Evolutionary conservation across 2,113 vertebrate genomes (phyloP).

Genomic region (Pica pica): DNA sequence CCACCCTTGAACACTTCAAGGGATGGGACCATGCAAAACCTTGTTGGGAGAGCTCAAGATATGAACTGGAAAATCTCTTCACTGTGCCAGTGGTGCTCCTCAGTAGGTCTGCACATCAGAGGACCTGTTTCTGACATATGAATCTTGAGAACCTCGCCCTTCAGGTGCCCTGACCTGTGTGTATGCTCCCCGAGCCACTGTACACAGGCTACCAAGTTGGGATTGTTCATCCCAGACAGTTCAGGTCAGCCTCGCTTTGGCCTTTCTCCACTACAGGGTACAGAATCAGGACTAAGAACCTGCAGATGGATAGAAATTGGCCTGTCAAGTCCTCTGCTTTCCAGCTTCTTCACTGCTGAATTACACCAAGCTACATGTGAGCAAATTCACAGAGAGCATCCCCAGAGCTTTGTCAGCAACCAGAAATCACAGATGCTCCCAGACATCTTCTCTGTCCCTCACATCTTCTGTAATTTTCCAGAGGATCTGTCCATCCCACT

Average conservation of each 20-base stretch:
- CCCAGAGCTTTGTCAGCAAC: neutral
- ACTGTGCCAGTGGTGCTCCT: neutral
- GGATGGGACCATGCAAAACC: neutral
- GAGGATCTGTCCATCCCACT: neutral
- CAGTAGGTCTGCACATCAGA: neutral
- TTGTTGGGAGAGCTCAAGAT: neutral
- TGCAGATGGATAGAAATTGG: neutral
- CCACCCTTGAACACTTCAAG: neutral
- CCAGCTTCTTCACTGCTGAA: neutral
- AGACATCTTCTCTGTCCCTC: neutral
- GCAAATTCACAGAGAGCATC: neutral
- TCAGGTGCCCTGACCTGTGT: neutral
- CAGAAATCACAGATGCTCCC: neutral
- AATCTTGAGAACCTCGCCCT: neutral
- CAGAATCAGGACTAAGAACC: neutral
- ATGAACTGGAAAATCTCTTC: neutral
- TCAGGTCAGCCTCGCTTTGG: neutral
- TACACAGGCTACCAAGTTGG: neutral
- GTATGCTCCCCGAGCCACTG: neutral
- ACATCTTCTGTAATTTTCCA: neutral
- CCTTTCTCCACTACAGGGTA: neutral
- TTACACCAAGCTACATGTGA: neutral
- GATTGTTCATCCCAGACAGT: neutral
- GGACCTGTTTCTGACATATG: neutral
- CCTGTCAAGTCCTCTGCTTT: neutral